These are phyloP conservation scores for Heliothis peltigera DNA, from an alignment of 2,888 invertebrate species.

Conservation along the genomic window DNA sequence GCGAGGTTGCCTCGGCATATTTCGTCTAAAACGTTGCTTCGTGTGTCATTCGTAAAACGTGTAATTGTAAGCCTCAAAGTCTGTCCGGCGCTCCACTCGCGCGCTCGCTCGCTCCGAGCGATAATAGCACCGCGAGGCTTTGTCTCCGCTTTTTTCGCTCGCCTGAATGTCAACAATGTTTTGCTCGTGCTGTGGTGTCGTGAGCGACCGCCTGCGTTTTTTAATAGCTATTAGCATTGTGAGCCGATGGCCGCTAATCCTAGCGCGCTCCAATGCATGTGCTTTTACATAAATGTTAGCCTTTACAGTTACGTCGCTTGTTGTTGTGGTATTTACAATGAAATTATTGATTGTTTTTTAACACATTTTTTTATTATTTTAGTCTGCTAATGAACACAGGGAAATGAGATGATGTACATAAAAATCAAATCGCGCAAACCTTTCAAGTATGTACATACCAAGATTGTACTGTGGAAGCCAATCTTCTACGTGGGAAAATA, in stretches of 20 bases:
- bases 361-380: no score
- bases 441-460: no score
- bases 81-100: conserved; percentile 27
- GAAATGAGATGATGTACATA: no score
- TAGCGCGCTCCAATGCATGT: conserved; percentile 24
- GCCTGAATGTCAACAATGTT: conserved; percentile 50
- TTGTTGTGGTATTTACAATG: conserved; percentile 1
- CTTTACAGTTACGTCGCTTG: not conserved
- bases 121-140: conserved; percentile 34
- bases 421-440: no score
- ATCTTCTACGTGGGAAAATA: no score
- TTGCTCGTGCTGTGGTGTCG: conserved; percentile 51
- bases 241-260: conserved; percentile 37
- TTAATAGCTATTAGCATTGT: conserved; percentile 52
- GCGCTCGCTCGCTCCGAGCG: conserved; percentile 27
- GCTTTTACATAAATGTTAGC: conserved; percentile 9
- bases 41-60: conserved; percentile 54
- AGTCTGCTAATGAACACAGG: no score
- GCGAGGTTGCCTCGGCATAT: conserved; percentile 38
- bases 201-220: conserved; percentile 43
- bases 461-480: no score
- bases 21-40: conserved; percentile 38
- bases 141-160: conserved; percentile 49
- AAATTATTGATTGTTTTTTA: not conserved
- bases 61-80: conserved; percentile 57